Percentiles rank a stretch among this genome's conserved stretches.
These are phyloP conservation scores for Brevimyrus niger DNA, from an alignment of 2,113 vertebrate species.

Conservation along the genomic window DNA sequence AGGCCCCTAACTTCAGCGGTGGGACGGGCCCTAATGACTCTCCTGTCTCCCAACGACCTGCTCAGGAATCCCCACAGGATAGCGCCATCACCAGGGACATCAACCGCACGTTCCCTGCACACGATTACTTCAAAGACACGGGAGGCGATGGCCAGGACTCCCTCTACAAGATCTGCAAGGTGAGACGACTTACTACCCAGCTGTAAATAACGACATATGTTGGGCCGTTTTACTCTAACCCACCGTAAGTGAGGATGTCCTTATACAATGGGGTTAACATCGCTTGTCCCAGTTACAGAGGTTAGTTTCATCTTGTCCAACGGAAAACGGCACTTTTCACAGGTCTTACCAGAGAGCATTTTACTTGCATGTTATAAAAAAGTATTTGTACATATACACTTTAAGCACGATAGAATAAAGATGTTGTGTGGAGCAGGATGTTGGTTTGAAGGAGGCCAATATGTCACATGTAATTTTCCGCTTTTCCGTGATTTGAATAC, in stretches of 20 bases:
- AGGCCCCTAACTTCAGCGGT: neutral
- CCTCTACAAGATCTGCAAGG: slow-evolving; percentile 99
- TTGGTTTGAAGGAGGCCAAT: neutral
- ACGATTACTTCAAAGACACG: slow-evolving; percentile 99
- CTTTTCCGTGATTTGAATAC: neutral
- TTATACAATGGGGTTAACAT: neutral
- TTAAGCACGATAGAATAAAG: neutral
- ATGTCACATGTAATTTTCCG: neutral
- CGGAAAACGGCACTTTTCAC: neutral
- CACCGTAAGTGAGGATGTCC: neutral
- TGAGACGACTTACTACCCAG: slow-evolving; percentile 34
- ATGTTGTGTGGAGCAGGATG: too few species aligned
- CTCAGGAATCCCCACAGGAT: slow-evolving; percentile 93
- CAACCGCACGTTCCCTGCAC: slow-evolving; percentile 95
- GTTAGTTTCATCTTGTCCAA: neutral
- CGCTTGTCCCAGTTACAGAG: neutral
- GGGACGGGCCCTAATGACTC: neutral
- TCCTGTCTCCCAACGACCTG: slow-evolving; percentile 3
- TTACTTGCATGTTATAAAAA: neutral
- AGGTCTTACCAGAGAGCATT: neutral
- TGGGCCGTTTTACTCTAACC: neutral
- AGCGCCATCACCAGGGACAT: slow-evolving; percentile 97
- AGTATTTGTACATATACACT: neutral
- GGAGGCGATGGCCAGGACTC: slow-evolving; percentile 97
- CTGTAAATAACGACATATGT: neutral